A percentile compares a stretch with the other conserved stretches of the same genome.
Conservation (phyloP, 2,797 vertebrate species). For the Rhincodon typus region DNA sequence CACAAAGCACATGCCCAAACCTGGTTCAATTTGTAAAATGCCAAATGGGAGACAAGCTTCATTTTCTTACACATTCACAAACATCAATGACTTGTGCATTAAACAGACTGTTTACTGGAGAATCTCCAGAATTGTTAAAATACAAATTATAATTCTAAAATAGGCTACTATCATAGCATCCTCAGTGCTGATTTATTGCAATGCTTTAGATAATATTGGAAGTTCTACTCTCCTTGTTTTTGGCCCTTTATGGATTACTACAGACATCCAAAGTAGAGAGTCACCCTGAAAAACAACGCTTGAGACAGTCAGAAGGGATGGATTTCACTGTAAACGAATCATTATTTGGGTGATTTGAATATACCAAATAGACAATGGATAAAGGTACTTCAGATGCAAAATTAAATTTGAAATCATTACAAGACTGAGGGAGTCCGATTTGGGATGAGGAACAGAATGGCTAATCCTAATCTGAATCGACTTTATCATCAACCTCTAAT, state of each 20-base stretch:
- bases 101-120: not conserved
- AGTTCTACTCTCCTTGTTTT: not conserved
- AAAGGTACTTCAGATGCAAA: not conserved
- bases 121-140: not conserved
- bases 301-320: not conserved
- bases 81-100: not conserved
- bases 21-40: not conserved
- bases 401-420: not conserved
- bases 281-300: not conserved
- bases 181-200: no score
- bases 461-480: not conserved
- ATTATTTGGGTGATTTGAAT: not conserved
- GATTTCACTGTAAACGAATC: not conserved
- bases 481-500: not conserved
- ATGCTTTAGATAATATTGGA: not conserved
- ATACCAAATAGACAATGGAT: no score
- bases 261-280: not conserved
- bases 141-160: not conserved
- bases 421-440: not conserved
- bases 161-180: not conserved
- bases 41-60: not conserved
- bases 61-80: not conserved
- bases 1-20: not conserved
- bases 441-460: not conserved
- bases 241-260: not conserved